These are phyloP conservation scores for Plebejus melissa DNA, from an alignment of 2,888 invertebrate species.

Conservation along the genomic window DNA sequence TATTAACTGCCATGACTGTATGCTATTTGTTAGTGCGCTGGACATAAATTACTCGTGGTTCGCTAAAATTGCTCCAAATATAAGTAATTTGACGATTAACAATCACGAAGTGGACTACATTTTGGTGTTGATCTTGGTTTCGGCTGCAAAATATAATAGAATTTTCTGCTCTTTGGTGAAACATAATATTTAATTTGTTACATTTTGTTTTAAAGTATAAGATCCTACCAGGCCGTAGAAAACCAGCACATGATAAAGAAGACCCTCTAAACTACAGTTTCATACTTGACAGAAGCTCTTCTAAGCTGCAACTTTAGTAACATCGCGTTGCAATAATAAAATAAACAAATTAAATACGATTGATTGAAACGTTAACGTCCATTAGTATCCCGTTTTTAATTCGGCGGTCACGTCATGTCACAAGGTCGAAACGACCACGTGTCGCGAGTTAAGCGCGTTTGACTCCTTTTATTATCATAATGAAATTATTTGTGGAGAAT, in stretches of 20 bases:
- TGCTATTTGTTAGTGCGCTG: slow-evolving; percentile 31
- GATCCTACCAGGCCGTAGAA: neutral
- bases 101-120: slow-evolving; percentile 1
- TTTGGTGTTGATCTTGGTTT: neutral
- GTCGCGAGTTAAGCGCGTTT: slow-evolving; percentile 68
- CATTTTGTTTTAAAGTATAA: neutral
- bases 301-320: neutral
- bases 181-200: neutral
- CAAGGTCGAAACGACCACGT: slow-evolving; percentile 56
- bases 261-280: neutral
- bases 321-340: neutral
- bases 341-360: neutral
- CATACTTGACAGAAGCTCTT: neutral
- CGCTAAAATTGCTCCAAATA: slow-evolving; percentile 26
- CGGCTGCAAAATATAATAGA: neutral
- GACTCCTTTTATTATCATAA: slow-evolving; percentile 73
- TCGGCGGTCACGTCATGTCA: slow-evolving; percentile 36
- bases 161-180: neutral
- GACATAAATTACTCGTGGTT: slow-evolving; percentile 28
- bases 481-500: slow-evolving; percentile 63
- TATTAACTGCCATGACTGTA: slow-evolving; percentile 53
- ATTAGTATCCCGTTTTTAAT: slow-evolving; percentile 14
- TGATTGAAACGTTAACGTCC: slow-evolving; percentile 17
- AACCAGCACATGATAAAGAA: neutral
- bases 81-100: slow-evolving; percentile 19